Percentiles rank a stretch among this genome's conserved stretches.
These are phyloP conservation scores for Oxyruncus cristatus DNA, from an alignment of 2,113 vertebrate genomes.

Conservation along the genomic window DNA sequence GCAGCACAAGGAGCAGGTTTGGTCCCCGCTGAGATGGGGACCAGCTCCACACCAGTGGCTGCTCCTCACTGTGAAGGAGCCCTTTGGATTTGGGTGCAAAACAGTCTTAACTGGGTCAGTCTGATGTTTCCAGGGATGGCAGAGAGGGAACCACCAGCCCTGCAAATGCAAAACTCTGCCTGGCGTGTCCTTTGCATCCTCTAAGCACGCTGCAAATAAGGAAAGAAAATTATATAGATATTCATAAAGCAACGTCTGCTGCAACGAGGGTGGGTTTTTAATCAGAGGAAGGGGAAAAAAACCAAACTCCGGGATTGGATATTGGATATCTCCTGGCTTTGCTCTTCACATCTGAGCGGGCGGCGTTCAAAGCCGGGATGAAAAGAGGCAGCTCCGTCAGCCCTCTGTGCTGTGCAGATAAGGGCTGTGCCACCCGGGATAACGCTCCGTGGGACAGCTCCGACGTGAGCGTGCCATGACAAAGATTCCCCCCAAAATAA, in stretches of 20 bases:
- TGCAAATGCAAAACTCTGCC: background rate
- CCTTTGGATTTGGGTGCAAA: background rate
- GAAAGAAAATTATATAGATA: background rate
- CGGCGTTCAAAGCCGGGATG: background rate
- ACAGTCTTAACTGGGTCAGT: fast-evolving
- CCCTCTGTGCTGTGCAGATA: background rate
- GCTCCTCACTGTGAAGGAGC: fast-evolving
- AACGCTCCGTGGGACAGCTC: background rate
- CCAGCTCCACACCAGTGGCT: fast-evolving
- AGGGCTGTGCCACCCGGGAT: background rate
- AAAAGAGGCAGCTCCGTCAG: background rate
- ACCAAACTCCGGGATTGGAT: background rate
- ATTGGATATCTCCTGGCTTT: background rate
- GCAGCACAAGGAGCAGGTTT: fast-evolving
- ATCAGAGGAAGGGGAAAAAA: background rate
- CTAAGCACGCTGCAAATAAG: background rate
- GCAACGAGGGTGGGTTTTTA: background rate
- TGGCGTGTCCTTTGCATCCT: background rate
- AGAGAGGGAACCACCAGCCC: no score
- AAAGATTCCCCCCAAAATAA: background rate
- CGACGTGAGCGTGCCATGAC: fast-evolving
- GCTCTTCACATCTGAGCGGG: background rate
- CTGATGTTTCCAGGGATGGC: background rate
- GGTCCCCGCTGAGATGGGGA: background rate
- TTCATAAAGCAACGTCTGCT: background rate